phyloP scores from a whole-genome alignment of 2,888 invertebrate species.

The Uropetala carovei region DNA sequence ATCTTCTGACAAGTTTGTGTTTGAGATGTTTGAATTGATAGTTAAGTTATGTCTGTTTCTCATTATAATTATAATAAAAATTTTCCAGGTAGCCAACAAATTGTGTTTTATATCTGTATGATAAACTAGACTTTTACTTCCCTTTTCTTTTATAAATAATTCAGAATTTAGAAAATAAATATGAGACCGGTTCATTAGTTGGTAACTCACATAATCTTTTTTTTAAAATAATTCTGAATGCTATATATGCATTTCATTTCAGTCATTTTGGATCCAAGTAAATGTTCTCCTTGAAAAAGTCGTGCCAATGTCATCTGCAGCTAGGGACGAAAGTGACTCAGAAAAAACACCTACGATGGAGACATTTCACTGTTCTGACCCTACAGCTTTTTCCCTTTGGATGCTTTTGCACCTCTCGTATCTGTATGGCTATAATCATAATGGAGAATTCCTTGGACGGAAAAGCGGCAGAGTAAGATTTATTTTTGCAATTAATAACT shows the following conservation, averaged over 20 bases:
- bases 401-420: slow-evolving; percentile 65
- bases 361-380: slow-evolving; percentile 64
- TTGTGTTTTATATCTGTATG: background rate
- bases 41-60: too few relatives aligned
- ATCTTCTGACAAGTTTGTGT: background rate
- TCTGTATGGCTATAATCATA: slow-evolving; percentile 69
- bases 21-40: background rate
- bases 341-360: slow-evolving; percentile 21
- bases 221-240: background rate
- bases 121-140: background rate
- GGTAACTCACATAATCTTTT: background rate
- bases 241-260: slow-evolving; percentile 26
- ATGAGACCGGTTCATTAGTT: background rate
- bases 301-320: background rate
- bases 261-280: slow-evolving; percentile 66
- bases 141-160: background rate
- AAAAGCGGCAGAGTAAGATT: slow-evolving; percentile 25
- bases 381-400: slow-evolving; percentile 65
- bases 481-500: background rate
- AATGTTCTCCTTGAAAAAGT: slow-evolving; percentile 65
- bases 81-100: too few relatives aligned
- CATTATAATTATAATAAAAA: too few relatives aligned
- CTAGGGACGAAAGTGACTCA: background rate
- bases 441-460: slow-evolving; percentile 72
- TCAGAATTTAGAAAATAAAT: background rate